Base-by-base conservation (phyloP, 2,888 invertebrate species). In the Plemyria rubiginata region DNA sequence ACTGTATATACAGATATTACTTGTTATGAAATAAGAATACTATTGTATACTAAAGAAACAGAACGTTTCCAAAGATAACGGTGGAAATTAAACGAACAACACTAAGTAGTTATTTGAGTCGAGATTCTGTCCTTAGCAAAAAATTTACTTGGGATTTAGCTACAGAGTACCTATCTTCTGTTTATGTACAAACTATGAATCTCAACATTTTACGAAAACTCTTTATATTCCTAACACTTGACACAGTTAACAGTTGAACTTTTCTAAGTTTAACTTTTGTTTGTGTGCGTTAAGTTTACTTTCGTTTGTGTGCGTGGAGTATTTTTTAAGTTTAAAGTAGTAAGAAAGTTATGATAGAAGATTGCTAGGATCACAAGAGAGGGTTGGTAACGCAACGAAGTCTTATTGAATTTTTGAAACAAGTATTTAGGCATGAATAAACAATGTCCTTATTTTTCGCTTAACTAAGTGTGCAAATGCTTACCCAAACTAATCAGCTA, bases 131-230 rank as follows among this genome's bases (percentile, higher is more conserved):
- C 51, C 57, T 54, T 55, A 62, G 61, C 57, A 63, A 67, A 64
- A 67, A 65, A 66, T 70, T 66, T 56, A 64, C 56, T 70, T 41
- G 48, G 58, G 63, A 60, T 60, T 61, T 59, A 56, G 56, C 50
- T 61, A 48, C 51, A 46, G 50, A 58, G 63, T 40, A 36, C 7
- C 1, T 29, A 61, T 60, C 43, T 62, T 55, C 56, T 60, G 66
- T 66, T 61, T 65, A 65, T 62, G 60, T 61, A 57, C 51, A 49
- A 64, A 66, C 60, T 61, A 67, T 16, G 45, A 45, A 52, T 32
- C 40, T 36, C 51, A 58, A 66, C 66, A 67, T 64, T 68, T 64
- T 66, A 65, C 58, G 43, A 38, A 60, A 71, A 67, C 66, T 71
- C 68, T 69, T 64, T 58, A 62, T 65, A 67, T 62, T 58, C 56